Evolutionary conservation across 1,140 invertebrate genomes (phyloP).

Genomic region (Neomicropteryx cornuta): DNA sequence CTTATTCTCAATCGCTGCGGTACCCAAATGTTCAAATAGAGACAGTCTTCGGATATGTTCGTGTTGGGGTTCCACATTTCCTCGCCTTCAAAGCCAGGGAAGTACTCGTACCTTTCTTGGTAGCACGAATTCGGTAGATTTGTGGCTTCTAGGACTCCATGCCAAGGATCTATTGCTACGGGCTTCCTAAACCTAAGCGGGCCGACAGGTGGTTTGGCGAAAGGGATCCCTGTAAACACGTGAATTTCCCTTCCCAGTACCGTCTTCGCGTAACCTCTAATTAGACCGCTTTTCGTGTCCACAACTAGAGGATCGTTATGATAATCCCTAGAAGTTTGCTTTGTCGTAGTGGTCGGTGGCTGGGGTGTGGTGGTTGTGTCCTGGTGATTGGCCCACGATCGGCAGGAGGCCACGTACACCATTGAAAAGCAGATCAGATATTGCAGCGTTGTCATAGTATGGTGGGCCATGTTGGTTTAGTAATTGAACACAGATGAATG

Average conservation of each 20-base stretch:
- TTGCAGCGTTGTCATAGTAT: no score
- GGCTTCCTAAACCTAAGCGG: conserved; percentile 80
- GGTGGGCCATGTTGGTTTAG: no score
- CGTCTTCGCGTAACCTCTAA: conserved; percentile 64
- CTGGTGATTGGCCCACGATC: conserved; percentile 41
- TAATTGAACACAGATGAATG: no score
- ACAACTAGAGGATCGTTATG: conserved; percentile 63
- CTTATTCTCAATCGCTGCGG: conserved; percentile 62
- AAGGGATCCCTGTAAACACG: conserved; percentile 88
- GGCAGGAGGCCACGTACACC: conserved; percentile 20
- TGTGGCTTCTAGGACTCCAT: conserved; percentile 68
- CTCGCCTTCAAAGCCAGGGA: conserved; percentile 80
- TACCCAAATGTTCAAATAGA: conserved; percentile 89
- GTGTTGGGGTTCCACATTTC: conserved; percentile 95
- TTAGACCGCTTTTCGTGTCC: conserved; percentile 64
- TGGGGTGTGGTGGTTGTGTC: conserved; percentile 37
- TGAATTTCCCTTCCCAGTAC: conserved; percentile 75
- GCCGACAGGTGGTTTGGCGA: conserved; percentile 84
- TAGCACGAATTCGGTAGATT: conserved; percentile 72
- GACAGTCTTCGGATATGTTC: conserved; percentile 84
- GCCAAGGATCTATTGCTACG: conserved; percentile 75
- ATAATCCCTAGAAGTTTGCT: conserved; percentile 39
- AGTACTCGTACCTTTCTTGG: conserved; percentile 79
- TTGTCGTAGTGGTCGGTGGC: conserved; percentile 38
- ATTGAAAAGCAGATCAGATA: no score